Percentiles rank a stretch among this genome's conserved stretches.
Conservation (phyloP, 2,113 vertebrate genomes). For the Suncus etruscus region DNA sequence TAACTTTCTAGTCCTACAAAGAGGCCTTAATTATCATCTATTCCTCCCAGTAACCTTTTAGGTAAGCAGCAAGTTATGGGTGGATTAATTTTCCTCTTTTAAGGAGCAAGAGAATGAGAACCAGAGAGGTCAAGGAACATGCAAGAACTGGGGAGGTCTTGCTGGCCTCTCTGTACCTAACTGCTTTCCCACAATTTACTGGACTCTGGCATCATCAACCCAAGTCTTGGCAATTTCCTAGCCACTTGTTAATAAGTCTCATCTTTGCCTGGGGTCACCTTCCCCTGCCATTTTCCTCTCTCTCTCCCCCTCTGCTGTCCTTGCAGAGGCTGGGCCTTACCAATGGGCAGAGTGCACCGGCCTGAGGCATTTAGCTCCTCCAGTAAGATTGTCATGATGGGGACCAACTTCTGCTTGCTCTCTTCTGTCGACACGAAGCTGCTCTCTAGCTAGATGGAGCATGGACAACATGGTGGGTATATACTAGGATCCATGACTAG, state of each 20-base stretch:
- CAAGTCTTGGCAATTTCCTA: constrained; percentile 8
- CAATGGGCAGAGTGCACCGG: constrained; percentile 96
- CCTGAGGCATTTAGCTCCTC: constrained; percentile 97
- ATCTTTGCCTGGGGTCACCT: neutral
- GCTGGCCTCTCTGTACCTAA: neutral
- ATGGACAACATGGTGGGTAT: constrained; percentile 46
- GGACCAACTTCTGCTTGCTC: constrained; percentile 97
- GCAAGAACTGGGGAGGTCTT: neutral
- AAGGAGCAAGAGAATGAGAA: constrained; percentile 11
- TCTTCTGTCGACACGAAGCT: constrained; percentile 98
- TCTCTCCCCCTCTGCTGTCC: neutral
- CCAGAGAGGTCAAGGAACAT: constrained; percentile 10
- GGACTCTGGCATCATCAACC: neutral
- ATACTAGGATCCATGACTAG: neutral
- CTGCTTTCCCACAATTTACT: neutral
- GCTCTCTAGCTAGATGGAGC: constrained; percentile 92
- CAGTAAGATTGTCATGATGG: constrained; percentile 97
- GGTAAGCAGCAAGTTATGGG: neutral
- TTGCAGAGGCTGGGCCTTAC: constrained; percentile 75
- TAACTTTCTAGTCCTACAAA: neutral
- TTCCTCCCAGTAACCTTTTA: constrained; percentile 12
- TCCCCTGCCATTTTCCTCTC: neutral
- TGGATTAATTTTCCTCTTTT: neutral
- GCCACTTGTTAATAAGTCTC: neutral
- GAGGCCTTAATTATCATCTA: neutral